Base-by-base conservation (phyloP, 2,888 invertebrate genomes). In the Mylabris sibirica region DNA sequence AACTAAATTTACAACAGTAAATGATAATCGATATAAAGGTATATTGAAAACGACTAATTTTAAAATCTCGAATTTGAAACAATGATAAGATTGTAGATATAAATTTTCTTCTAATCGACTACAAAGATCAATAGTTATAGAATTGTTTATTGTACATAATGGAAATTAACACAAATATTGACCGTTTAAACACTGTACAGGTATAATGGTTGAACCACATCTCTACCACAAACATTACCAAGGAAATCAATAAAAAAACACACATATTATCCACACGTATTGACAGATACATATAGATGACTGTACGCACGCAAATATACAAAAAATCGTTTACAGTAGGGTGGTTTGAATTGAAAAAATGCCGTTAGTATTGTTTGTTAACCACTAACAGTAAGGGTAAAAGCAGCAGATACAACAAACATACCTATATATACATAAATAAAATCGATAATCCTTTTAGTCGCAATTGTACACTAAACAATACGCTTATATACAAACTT, bases 271-370 rank as follows among this genome's bases (percentile, higher is more conserved):
- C 44, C 44, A 4, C 44, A 17, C n/a, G 17, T 44, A 44, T 44
- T 44, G 44, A 44, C 44, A 41, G 41, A n/a, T n/a, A 41, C 41
- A 44, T 44, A 17, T 44, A 38, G 38, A 12, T 38, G 14, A 11
- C 38, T 12, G 30, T 30, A 38, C 12, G 12, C 44, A 44, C 44
- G 44, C 17, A 44, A 44, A 44, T 44, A 17, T 44, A 44, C 17
- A 44, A 44, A 44, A 44, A 44, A 44, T 44, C 44, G 44, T 44
- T 44, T 44, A 6, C n/a, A 44, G n/a, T 44, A 17, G 44, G 44
- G n/a, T 17, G 44, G 5, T 44, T 17, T 5, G n/a, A 44, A 44
- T 44, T 38, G 38, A 44, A 44, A 44, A 44, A 44, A 44, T 5
- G 8, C 5, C 30, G 8, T 4, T 8, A 17, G 17, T 44, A 44